phyloP scores from a whole-genome alignment of 1,140 invertebrate species.

The Nixonia krombeini region DNA sequence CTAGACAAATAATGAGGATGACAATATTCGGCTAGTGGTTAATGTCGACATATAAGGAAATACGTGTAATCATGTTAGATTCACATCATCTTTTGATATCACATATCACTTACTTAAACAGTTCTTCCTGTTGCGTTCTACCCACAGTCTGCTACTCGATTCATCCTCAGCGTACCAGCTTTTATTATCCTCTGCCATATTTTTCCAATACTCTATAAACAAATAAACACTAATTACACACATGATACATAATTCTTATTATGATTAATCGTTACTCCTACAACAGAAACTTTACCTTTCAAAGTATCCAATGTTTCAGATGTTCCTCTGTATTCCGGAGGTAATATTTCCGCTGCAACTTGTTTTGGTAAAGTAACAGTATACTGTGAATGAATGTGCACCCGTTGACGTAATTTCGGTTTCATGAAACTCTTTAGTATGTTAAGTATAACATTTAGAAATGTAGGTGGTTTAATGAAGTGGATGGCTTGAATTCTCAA shows the following conservation, averaged over 20 bases:
- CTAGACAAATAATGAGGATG: too few relatives aligned
- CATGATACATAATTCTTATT: not conserved
- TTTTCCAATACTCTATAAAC: conserved; percentile 73
- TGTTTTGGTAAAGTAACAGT: conserved; percentile 63
- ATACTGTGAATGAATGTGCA: conserved; percentile 71
- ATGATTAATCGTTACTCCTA: not conserved
- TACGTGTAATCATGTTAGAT: too few relatives aligned
- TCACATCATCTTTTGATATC: too few relatives aligned
- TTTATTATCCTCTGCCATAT: conserved; percentile 65
- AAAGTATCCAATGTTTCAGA: conserved; percentile 71
- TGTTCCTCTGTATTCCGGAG: conserved; percentile 75
- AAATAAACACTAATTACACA: conserved; percentile 2
- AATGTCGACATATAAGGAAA: too few relatives aligned
- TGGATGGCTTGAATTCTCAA: conserved; percentile 78
- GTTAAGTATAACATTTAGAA: conserved; percentile 79
- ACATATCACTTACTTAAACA: conserved; percentile 24
- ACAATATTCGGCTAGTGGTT: too few relatives aligned
- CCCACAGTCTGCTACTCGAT: conserved; percentile 66
- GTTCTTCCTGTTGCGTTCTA: conserved; percentile 9
- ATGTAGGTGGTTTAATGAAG: conserved; percentile 79
- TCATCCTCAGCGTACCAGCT: conserved; percentile 75
- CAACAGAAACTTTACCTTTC: conserved; percentile 55
- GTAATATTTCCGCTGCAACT: conserved; percentile 71
- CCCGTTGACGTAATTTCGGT: conserved; percentile 75
- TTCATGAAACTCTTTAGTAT: conserved; percentile 82